Evolutionary conservation across 2,888 invertebrate genomes (phyloP).

Genomic region (Sialis fuliginosa): DNA sequence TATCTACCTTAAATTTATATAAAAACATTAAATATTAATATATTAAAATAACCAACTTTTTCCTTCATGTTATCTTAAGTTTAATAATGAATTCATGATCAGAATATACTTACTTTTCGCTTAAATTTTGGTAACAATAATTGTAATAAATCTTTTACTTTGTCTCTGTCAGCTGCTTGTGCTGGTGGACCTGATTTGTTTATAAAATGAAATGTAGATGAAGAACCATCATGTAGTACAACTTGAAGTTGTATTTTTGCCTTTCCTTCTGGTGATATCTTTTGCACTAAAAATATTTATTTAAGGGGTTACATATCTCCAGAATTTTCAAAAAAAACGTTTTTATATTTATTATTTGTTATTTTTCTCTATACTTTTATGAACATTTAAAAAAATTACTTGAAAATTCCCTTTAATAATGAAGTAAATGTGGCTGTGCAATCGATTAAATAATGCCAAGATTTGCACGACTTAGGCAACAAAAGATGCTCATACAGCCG

Average conservation of each 20-base stretch:
- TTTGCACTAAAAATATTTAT: conserved; percentile 50
- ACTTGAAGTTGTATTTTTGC: conserved; percentile 96
- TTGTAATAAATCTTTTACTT: conserved; percentile 81
- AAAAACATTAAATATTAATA: background rate
- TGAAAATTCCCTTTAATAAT: too few species aligned
- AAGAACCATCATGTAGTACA: conserved; percentile 81
- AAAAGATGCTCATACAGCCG: too few species aligned
- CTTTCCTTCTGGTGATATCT: conserved; percentile 93
- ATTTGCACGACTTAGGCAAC: too few species aligned
- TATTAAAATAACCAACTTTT: background rate
- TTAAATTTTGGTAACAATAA: conserved; percentile 86
- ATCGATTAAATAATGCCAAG: too few species aligned
- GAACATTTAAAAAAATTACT: too few species aligned
- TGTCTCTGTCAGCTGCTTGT: conserved; percentile 79
- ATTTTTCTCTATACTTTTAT: too few species aligned
- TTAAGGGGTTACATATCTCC: background rate
- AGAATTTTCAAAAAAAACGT: too few species aligned
- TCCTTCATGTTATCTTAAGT: too few species aligned
- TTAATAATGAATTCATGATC: background rate
- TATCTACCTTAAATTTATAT: conserved; percentile 18
- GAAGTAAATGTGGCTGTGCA: too few species aligned
- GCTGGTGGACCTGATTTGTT: conserved; percentile 67
- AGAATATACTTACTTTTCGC: conserved; percentile 43
- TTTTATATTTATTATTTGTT: too few species aligned
- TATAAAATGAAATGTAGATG: conserved; percentile 95